These are phyloP conservation scores for Oreochromis grahami DNA, from an alignment of 2,797 vertebrate genomes.

Conservation along the genomic window DNA sequence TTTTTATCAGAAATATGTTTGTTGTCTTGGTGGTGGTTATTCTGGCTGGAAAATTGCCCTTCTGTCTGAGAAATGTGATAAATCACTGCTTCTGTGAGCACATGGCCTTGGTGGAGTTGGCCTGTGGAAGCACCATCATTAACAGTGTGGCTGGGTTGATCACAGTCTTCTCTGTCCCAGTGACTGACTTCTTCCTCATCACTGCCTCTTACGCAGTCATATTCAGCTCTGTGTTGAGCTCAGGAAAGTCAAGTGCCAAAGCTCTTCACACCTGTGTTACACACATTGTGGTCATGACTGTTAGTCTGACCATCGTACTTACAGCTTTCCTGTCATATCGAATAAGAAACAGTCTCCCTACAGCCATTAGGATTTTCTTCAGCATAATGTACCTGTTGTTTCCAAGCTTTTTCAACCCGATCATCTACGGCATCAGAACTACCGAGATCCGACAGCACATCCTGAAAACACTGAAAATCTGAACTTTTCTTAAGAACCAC, in stretches of 20 bases:
- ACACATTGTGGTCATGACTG: slow-evolving; percentile 63
- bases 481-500: no score
- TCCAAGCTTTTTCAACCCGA: slow-evolving; percentile 29
- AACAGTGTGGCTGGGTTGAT: slow-evolving; percentile 61
- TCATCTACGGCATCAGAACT: slow-evolving; percentile 46
- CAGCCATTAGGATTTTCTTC: slow-evolving; percentile 3
- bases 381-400: slow-evolving; percentile 39
- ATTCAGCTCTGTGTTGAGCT: slow-evolving; percentile 49
- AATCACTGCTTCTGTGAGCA: slow-evolving; percentile 76
- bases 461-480: slow-evolving; percentile 1
- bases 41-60: slow-evolving; percentile 37
- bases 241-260: slow-evolving; percentile 42
- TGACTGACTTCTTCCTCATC: slow-evolving; percentile 60
- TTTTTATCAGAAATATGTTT: slow-evolving; percentile 36
- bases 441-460: slow-evolving; percentile 23
- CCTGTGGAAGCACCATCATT: slow-evolving; percentile 44
- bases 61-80: slow-evolving; percentile 48
- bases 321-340: slow-evolving; percentile 58
- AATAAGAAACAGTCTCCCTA: slow-evolving; percentile 43
- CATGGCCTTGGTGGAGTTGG: slow-evolving; percentile 68
- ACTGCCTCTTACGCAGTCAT: slow-evolving; percentile 65
- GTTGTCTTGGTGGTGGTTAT: slow-evolving; percentile 5
- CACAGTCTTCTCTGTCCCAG: slow-evolving; percentile 36
- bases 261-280: slow-evolving; percentile 66
- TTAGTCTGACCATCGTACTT: slow-evolving; percentile 33